A percentile compares a stretch with the other conserved stretches of the same genome.
Evolutionary conservation across 2,888 invertebrate species (phyloP).

Genomic region (Ophraella communa): DNA sequence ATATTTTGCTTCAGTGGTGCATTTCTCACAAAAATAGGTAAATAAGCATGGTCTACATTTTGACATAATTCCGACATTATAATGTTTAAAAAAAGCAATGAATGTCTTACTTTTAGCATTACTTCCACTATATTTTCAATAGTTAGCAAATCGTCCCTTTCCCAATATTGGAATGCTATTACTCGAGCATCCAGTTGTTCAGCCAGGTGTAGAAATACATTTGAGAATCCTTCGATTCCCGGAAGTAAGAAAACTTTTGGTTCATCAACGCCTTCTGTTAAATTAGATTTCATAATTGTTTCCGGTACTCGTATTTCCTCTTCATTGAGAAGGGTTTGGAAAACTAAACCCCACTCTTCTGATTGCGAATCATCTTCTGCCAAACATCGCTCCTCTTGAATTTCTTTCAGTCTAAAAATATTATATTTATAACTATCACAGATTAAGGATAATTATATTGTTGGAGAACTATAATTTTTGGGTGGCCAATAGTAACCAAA

Average conservation of each 20-base stretch:
- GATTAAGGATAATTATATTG: no score
- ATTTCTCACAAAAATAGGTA: no score
- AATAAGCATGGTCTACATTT: no score
- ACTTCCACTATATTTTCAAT: constrained; percentile 63
- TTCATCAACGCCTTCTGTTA: constrained; percentile 9
- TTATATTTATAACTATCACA: no score
- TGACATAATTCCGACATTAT: no score
- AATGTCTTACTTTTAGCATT: constrained; percentile 65
- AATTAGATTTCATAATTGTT: constrained; percentile 7
- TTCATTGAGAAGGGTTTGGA: no score
- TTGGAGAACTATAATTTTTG: no score
- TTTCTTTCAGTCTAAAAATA: constrained; percentile 63
- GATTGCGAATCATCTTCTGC: constrained; percentile 63
- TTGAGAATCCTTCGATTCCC: constrained; percentile 73
- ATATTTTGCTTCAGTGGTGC: no score
- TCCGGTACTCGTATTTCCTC: neutral
- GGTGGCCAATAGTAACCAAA: no score
- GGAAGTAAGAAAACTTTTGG: constrained; percentile 68
- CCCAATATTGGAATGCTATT: constrained; percentile 65
- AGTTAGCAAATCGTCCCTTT: constrained; percentile 58
- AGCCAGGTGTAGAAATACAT: constrained; percentile 63
- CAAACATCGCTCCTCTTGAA: constrained; percentile 60
- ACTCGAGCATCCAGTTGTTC: constrained; percentile 62
- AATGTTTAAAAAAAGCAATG: no score
- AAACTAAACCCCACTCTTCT: neutral